These are phyloP conservation scores for Pseudorhombus dupliciocellatus DNA, from an alignment of 2,113 vertebrate species.

Conservation along the genomic window DNA sequence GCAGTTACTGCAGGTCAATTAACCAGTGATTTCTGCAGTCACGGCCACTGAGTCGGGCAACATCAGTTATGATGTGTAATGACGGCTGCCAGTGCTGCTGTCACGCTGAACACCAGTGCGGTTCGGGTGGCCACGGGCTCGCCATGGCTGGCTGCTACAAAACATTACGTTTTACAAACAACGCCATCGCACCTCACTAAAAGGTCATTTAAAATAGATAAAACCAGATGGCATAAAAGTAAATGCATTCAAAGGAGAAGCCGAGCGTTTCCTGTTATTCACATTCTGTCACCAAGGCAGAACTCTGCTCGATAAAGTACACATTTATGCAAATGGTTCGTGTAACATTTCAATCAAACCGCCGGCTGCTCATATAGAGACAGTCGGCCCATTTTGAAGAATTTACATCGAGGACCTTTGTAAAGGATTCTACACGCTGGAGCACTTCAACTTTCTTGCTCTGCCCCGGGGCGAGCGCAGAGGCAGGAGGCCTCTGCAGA, in stretches of 20 bases:
- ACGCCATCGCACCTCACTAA: conserved; percentile 30
- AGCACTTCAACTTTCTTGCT: conserved; percentile 61
- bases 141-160: conserved; percentile 34
- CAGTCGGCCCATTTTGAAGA: conserved; percentile 57
- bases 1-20: conserved; percentile 66
- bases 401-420: conserved; percentile 57
- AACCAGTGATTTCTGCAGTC: conserved; percentile 50
- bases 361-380: conserved; percentile 36
- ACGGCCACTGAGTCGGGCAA: conserved; percentile 41
- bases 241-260: conserved; percentile 35
- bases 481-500: conserved; percentile 53
- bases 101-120: conserved; percentile 39
- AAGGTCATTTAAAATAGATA: conserved; percentile 49
- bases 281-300: conserved; percentile 5
- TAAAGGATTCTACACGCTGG: conserved; percentile 45
- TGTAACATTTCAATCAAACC: conserved; percentile 38
- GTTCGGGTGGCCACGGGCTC: conserved; percentile 39
- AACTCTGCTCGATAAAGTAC: conserved; percentile 5
- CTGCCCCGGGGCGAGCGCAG: conserved; percentile 49
- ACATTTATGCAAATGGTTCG: conserved; percentile 25
- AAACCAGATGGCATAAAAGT: conserved; percentile 42
- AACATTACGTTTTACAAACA: conserved; percentile 31
- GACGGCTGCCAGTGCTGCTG: conserved; percentile 40
- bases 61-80: conserved; percentile 45
- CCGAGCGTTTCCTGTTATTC: conserved; percentile 19